phyloP scores from a whole-genome alignment of 2,888 invertebrate genomes.

The Lasioglossum malachurum region DNA sequence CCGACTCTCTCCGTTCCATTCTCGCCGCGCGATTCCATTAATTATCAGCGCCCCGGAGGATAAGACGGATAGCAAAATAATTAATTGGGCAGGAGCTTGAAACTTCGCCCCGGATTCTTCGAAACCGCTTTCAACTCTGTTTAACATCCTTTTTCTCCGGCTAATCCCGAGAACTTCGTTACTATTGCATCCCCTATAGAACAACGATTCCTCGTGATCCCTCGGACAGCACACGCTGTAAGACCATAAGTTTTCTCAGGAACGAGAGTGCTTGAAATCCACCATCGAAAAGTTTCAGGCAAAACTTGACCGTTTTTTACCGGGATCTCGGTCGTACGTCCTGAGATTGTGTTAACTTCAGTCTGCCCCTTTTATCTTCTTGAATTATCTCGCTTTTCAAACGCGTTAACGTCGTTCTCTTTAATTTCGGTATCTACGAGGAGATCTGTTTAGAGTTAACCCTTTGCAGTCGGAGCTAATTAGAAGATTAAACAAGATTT shows the following conservation, averaged over 20 bases:
- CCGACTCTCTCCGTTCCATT: constrained; percentile 17
- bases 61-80: constrained; percentile 39
- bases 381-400: neutral
- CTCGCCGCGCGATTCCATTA: constrained; percentile 20
- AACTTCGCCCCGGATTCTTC: constrained; percentile 21
- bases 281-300: constrained; percentile 37
- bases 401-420: neutral
- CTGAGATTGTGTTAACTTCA: neutral
- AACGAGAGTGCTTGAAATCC: constrained; percentile 32
- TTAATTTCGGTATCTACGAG: neutral
- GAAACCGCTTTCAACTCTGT: constrained; percentile 33
- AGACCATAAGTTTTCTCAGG: constrained; percentile 50
- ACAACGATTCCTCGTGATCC: constrained; percentile 43
- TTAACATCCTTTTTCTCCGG: constrained; percentile 33
- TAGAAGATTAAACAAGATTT: no score
- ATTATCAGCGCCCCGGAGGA: constrained; percentile 29
- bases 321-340: constrained; percentile 22
- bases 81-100: constrained; percentile 32
- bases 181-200: constrained; percentile 37
- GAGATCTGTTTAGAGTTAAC: no score
- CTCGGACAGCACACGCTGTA: constrained; percentile 34
- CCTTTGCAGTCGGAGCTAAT: no score
- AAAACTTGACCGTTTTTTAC: constrained; percentile 52
- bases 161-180: constrained; percentile 43
- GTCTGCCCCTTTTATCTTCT: neutral